Evolutionary conservation across 1,140 invertebrate genomes (phyloP), one percentile per base, ranked within the genome.

Genomic region (Drosophila eugracilis): DNA sequence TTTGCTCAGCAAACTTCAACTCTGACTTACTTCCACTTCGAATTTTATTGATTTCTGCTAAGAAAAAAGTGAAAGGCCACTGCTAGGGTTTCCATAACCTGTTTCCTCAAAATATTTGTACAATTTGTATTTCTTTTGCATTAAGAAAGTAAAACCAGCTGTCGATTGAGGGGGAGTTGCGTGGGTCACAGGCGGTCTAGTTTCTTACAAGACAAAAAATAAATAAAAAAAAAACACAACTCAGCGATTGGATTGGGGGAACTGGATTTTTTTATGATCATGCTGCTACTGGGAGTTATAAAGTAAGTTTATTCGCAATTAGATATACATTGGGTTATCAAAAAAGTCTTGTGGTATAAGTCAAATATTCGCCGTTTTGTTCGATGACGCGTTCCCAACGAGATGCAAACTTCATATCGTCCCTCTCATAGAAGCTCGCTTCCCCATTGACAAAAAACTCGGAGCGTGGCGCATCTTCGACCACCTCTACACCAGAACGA

Each of bases 11-110:
- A 45, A 44, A 26, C 21, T 17, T 32, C 30, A 30, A 30, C 28
- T 30, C 1, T 10, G 7, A 28, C 26, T 28, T 28, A 65, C 6
- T 50, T 15, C 10, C 19, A 52, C 26, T 47, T 32, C 10, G 7
- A 44, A 2, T 32, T 49, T 34, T 73, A 78, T 81, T 81, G 60
- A 83, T 74, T 81, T 83, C 73, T 58, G 34, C 50, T 45, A 52
- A 15, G 45, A 17, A 53, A 70, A 83, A 84, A 84, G 79, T 84
- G 79, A 84, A 84, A 84, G 78, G 78, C 76, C 55, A 70, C 28
- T 21, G 28, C 28, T 63, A 63, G 70, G 55, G 47, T 41, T 41
- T 41, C 54, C 53, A 65, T 78, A 83, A 83, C 79, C 79, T 59
- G 79, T 83, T 83, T 71, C 12, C 45, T 28, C 41, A 37, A 75